A percentile compares a stretch with the other conserved stretches of the same genome.
phyloP scores from a whole-genome alignment of 2,113 vertebrate genomes.

The Grus americana region DNA sequence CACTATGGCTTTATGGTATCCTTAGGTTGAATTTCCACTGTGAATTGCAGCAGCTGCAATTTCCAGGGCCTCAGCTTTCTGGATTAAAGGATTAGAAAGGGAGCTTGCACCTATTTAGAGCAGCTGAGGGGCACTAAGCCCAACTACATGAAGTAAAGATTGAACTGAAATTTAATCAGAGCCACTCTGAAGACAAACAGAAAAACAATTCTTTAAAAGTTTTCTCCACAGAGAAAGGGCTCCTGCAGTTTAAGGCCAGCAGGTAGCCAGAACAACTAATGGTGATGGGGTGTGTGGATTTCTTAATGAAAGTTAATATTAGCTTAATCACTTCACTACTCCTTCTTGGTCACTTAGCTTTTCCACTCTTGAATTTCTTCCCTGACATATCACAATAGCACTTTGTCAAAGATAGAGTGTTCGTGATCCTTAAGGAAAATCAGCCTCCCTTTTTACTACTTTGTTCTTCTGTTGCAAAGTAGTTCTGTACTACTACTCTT shows the following conservation, averaged over 20 bases:
- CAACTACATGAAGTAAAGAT: conserved; percentile 13
- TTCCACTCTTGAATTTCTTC: not conserved
- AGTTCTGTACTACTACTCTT: not conserved
- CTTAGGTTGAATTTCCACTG: conserved; percentile 16
- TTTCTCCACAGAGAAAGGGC: not conserved
- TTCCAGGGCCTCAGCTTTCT: conserved; percentile 32
- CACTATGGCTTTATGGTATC: not conserved
- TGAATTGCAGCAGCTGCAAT: conserved; percentile 28
- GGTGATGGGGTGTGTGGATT: not conserved
- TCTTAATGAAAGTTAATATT: not conserved
- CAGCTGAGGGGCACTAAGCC: conserved; percentile 6
- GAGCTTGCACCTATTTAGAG: conserved; percentile 40
- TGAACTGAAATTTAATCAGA: conserved; percentile 28
- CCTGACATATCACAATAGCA: not conserved
- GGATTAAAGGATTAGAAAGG: conserved; percentile 57
- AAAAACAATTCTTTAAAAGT: not conserved
- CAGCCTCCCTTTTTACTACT: not conserved
- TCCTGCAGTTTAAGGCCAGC: not conserved
- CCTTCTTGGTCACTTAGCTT: not conserved
- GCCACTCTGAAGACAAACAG: not conserved
- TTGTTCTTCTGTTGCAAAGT: not conserved
- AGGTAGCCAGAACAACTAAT: not conserved
- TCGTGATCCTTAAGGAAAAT: not conserved
- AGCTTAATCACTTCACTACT: not conserved
- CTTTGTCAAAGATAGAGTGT: not conserved